phyloP scores from a whole-genome alignment of 2,113 vertebrate genomes.

The Pseudorhombus dupliciocellatus region DNA sequence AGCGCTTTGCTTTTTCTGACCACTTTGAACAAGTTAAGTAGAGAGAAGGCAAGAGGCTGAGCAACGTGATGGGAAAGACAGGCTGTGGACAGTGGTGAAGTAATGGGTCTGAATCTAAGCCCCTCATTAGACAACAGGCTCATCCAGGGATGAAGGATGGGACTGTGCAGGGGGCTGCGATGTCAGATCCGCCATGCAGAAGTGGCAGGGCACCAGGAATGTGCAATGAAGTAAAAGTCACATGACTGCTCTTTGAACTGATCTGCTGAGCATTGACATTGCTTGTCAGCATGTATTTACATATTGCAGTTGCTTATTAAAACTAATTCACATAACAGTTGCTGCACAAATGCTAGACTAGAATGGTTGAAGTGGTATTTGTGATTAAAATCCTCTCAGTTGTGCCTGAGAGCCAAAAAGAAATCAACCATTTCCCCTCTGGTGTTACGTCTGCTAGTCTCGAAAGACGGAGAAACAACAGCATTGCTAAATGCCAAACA shows the following conservation, averaged over 20 bases:
- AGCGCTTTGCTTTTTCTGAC: conserved; percentile 20
- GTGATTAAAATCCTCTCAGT: background rate
- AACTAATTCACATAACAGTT: no score
- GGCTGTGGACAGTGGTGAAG: conserved; percentile 53
- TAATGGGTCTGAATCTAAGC: conserved; percentile 58
- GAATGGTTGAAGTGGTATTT: background rate
- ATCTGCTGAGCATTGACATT: background rate
- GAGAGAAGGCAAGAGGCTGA: conserved; percentile 25
- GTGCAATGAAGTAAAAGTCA: conserved; percentile 61
- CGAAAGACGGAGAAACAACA: no score
- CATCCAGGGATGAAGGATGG: conserved; percentile 53
- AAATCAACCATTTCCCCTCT: no score
- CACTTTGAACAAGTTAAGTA: conserved; percentile 43
- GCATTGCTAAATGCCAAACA: no score
- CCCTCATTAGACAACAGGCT: conserved; percentile 61
- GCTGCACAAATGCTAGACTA: background rate
- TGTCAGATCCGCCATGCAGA: conserved; percentile 60
- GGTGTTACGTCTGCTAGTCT: no score
- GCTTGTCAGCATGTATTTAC: background rate
- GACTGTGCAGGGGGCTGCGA: conserved; percentile 53
- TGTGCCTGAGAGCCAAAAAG: no score
- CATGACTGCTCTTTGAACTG: conserved; percentile 50
- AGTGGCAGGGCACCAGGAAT: conserved; percentile 50
- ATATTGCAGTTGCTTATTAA: background rate
- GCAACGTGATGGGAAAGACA: conserved; percentile 45